Evolutionary conservation across 2,888 invertebrate genomes (phyloP).

Genomic region (Cheilosia vulpina): DNA sequence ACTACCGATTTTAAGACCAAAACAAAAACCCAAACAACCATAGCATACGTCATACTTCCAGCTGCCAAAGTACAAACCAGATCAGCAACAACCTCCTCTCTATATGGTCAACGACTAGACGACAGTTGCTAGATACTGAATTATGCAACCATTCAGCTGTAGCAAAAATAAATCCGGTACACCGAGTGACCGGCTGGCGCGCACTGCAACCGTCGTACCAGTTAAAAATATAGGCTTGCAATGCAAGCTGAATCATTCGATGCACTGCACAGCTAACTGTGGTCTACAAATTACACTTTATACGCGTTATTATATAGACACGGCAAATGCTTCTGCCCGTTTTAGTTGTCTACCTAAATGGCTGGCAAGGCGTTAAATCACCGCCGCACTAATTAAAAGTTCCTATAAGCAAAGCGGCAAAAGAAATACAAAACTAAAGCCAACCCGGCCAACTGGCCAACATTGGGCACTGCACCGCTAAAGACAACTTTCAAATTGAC

Average conservation of each 20-base stretch:
- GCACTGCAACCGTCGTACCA: conserved; percentile 14
- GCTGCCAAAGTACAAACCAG: conserved; percentile 35
- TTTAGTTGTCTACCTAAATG: conserved; percentile 26
- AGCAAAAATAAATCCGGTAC: conserved; percentile 37
- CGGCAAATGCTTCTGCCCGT: conserved; percentile 30
- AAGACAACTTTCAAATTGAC: conserved; percentile 70
- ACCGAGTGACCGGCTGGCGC: background rate
- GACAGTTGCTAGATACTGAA: conserved; percentile 41
- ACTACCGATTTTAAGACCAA: too few species aligned
- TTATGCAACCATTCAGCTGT: conserved; percentile 58
- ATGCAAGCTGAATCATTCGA: conserved; percentile 29
- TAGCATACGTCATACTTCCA: conserved; percentile 6
- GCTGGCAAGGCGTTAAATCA: conserved; percentile 66
- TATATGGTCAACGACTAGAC: conserved; percentile 68
- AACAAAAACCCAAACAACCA: background rate
- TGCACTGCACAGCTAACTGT: conserved; percentile 27
- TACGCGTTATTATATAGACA: background rate
- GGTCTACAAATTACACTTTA: conserved; percentile 50
- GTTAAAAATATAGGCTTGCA: conserved; percentile 34
- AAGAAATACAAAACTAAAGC: conserved; percentile 1
- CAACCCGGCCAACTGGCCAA: conserved; percentile 6
- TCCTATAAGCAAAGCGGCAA: conserved; percentile 5
- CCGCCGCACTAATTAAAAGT: conserved; percentile 61
- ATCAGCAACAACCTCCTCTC: conserved; percentile 39
- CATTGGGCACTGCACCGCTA: conserved; percentile 25